Percentiles rank a stretch among this genome's conserved stretches.
Evolutionary conservation across 2,888 invertebrate species (phyloP).

Genomic region (Choreutis nemorana): DNA sequence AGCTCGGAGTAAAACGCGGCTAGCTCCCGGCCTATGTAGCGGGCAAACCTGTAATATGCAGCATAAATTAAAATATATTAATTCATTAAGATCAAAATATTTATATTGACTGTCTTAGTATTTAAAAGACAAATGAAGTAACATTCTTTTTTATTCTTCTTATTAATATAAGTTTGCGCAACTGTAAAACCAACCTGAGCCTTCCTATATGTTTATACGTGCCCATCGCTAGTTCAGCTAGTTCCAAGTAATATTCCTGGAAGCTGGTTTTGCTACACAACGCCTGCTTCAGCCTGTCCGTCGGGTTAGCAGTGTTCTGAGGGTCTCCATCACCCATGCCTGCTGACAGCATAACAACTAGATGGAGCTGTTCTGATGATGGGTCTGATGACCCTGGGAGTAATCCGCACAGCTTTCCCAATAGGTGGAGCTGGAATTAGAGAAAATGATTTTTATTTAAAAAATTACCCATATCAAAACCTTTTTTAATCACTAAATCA

Average conservation of each 20-base stretch:
- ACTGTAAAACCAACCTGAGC: slow-evolving; percentile 34
- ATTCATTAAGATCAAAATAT: no score
- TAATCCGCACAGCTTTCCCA: slow-evolving; percentile 90
- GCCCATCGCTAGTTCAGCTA: slow-evolving; percentile 94
- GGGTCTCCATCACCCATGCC: slow-evolving; percentile 84
- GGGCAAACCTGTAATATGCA: slow-evolving; percentile 76
- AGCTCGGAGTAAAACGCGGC: slow-evolving; percentile 90
- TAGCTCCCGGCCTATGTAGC: slow-evolving; percentile 87
- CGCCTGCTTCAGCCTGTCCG: slow-evolving; percentile 88
- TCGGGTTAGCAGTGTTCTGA: slow-evolving; percentile 69
- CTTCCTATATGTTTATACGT: slow-evolving; percentile 94
- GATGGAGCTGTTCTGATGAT: slow-evolving; percentile 87
- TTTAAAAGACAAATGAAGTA: no score
- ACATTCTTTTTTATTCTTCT: background rate
- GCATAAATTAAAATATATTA: no score
- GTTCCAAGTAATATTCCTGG: slow-evolving; percentile 88
- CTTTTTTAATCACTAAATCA: no score
- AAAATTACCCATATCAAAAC: no score
- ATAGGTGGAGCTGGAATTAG: slow-evolving; percentile 72
- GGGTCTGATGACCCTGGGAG: slow-evolving; percentile 82
- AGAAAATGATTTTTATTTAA: no score
- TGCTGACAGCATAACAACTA: slow-evolving; percentile 88
- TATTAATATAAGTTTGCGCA: background rate
- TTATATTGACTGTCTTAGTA: no score
- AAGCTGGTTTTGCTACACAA: slow-evolving; percentile 89